phyloP scores from a whole-genome alignment of 2,888 invertebrate genomes.

The Bhutanitis thaidina region DNA sequence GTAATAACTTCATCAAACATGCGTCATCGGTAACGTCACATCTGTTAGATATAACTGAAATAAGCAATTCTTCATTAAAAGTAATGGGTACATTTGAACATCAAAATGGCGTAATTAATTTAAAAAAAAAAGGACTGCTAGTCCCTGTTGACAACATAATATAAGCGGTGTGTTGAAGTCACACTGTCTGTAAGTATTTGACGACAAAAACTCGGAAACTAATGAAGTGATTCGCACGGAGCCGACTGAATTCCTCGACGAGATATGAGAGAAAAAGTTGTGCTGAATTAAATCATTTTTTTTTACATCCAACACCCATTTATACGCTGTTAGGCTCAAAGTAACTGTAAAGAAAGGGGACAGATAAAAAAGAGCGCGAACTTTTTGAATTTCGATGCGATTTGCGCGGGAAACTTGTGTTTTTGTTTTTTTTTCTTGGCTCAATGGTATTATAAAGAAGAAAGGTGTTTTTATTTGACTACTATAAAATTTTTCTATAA shows the following conservation, averaged over 20 bases:
- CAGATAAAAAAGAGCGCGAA: conserved; percentile 16
- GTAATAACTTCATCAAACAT: too few species aligned
- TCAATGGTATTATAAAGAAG: too few species aligned
- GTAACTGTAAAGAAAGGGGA: conserved; percentile 11
- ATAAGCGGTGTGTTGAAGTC: conserved; percentile 17
- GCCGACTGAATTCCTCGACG: conserved; percentile 15
- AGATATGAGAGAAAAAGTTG: conserved; percentile 18
- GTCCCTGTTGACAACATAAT: conserved; percentile 30
- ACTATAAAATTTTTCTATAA: too few species aligned
- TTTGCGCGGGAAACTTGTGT: conserved; percentile 28
- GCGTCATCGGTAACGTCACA: too few species aligned
- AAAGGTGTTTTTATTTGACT: too few species aligned
- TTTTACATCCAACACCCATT: conserved; percentile 4
- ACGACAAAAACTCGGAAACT: conserved; percentile 27
- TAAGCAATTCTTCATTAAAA: not conserved
- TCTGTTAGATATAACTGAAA: too few species aligned
- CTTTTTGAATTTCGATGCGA: conserved; percentile 28
- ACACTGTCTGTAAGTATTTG: conserved; percentile 18
- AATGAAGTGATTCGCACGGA: conserved; percentile 32
- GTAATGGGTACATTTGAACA: not conserved
- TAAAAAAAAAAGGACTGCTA: conserved; percentile 11
- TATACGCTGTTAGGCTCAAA: not conserved
- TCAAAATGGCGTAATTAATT: conserved; percentile 6
- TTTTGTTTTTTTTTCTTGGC: conserved; percentile 16
- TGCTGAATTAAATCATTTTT: conserved; percentile 17